These are phyloP conservation scores for Sinonovacula constricta DNA, from an alignment of 1,140 invertebrate genomes.

Conservation along the genomic window DNA sequence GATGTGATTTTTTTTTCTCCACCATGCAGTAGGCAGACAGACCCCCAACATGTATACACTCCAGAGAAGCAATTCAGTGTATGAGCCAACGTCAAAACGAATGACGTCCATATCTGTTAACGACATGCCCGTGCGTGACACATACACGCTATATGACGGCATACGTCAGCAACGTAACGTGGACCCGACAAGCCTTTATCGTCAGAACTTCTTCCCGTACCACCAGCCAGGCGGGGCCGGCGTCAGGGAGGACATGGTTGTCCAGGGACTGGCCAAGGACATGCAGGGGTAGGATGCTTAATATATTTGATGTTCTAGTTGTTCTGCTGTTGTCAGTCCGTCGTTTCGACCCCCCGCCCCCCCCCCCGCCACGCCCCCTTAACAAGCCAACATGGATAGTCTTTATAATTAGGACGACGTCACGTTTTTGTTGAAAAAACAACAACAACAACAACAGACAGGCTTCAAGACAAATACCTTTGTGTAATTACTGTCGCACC, in stretches of 20 bases:
- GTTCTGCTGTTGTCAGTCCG: too few relatives aligned
- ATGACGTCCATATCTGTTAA: constrained; percentile 46
- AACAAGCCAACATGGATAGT: neutral
- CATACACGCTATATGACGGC: constrained; percentile 29
- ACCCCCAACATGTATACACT: constrained; percentile 1
- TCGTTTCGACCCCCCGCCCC: neutral
- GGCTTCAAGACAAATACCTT: neutral
- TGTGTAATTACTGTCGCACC: neutral
- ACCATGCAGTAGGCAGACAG: too few relatives aligned
- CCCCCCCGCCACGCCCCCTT: too few relatives aligned
- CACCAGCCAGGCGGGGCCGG: constrained; percentile 38
- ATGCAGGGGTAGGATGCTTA: constrained; percentile 9
- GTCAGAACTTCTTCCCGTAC: constrained; percentile 35
- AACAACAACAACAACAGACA: neutral
- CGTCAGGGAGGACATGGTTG: constrained; percentile 16
- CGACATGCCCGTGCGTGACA: constrained; percentile 24
- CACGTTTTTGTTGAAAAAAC: neutral
- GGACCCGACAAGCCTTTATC: constrained; percentile 33
- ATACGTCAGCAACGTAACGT: neutral
- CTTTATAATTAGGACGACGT: neutral
- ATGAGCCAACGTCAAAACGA: constrained; percentile 23
- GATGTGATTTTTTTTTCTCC: too few relatives aligned
- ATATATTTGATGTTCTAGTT: neutral
- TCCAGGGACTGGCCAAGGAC: constrained; percentile 16
- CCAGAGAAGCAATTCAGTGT: constrained; percentile 29